Evolutionary conservation across 2,888 invertebrate species (phyloP).

Genomic region (Fragum whitleyi): DNA sequence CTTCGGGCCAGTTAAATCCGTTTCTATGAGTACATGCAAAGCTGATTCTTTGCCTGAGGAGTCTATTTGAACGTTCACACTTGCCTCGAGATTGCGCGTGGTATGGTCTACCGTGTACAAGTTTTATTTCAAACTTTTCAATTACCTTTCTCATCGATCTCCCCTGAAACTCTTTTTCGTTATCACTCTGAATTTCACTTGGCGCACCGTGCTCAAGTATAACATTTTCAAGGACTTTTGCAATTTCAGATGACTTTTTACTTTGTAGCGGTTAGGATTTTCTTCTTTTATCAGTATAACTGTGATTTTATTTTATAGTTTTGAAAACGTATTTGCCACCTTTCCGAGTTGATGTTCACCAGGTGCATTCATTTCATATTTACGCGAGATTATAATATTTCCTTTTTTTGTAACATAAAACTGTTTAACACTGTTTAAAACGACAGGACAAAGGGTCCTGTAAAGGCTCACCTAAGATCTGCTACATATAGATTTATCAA

Average conservation of each 20-base stretch:
- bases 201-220: constrained; percentile 35
- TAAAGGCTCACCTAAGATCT: not conserved
- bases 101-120: constrained; percentile 31
- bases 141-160: constrained; percentile 4
- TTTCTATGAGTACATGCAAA: constrained; percentile 18
- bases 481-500: no score
- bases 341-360: not conserved
- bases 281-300: constrained; percentile 18
- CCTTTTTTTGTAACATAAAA: not conserved
- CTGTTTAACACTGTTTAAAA: not conserved
- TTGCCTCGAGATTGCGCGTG: constrained; percentile 36
- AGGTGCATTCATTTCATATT: not conserved
- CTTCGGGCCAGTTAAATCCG: constrained; percentile 33
- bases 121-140: constrained; percentile 23
- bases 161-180: constrained; percentile 38
- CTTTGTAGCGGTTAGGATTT: constrained; percentile 19
- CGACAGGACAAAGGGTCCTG: not conserved
- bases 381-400: not conserved
- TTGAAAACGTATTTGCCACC: not conserved
- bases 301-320: constrained; percentile 13
- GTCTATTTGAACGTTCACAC: constrained; percentile 26
- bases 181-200: constrained; percentile 35
- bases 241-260: constrained; percentile 18
- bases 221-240: constrained; percentile 24
- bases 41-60: constrained; percentile 17